Percentiles rank a stretch among this genome's conserved stretches.
Evolutionary conservation across 2,888 invertebrate genomes (phyloP).

Genomic region (Lasioglossum malachurum): DNA sequence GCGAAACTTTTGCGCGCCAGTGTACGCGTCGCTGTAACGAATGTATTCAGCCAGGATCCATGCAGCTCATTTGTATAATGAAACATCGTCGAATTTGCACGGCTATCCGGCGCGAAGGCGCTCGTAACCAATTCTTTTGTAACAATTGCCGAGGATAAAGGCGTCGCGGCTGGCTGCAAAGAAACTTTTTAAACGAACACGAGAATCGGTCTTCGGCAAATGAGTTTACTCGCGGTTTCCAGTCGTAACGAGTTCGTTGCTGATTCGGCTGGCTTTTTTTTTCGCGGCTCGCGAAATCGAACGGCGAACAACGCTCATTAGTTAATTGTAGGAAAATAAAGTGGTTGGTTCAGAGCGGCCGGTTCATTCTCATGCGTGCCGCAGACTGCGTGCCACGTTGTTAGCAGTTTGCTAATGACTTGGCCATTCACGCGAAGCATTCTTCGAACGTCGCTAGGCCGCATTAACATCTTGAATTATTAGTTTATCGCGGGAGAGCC

Average conservation of each 20-base stretch:
- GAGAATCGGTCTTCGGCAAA: not conserved
- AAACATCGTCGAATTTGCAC: constrained; percentile 1
- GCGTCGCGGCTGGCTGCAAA: not conserved
- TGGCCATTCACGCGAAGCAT: constrained; percentile 38
- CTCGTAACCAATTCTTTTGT: constrained; percentile 4
- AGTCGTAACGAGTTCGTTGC: not conserved
- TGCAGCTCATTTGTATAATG: not conserved
- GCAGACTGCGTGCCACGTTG: not conserved
- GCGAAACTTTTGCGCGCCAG: not conserved
- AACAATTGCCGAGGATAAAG: not conserved
- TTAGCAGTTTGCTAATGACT: constrained; percentile 47
- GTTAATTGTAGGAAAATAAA: constrained; percentile 37
- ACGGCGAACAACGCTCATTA: constrained; percentile 19
- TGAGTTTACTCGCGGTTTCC: not conserved
- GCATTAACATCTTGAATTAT: constrained; percentile 42
- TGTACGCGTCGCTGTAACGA: not conserved
- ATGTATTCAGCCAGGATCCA: constrained; percentile 2
- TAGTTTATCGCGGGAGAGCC: constrained; percentile 14
- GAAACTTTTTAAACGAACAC: not conserved
- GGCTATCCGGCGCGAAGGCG: not conserved
- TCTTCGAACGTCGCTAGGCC: constrained; percentile 31
- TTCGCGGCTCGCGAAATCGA: not conserved
- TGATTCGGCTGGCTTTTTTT: not conserved
- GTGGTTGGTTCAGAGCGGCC: not conserved
- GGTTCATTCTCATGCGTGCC: constrained; percentile 27